Conservation (phyloP, 2,113 vertebrate species). For the Oostethus manadensis region DNA sequence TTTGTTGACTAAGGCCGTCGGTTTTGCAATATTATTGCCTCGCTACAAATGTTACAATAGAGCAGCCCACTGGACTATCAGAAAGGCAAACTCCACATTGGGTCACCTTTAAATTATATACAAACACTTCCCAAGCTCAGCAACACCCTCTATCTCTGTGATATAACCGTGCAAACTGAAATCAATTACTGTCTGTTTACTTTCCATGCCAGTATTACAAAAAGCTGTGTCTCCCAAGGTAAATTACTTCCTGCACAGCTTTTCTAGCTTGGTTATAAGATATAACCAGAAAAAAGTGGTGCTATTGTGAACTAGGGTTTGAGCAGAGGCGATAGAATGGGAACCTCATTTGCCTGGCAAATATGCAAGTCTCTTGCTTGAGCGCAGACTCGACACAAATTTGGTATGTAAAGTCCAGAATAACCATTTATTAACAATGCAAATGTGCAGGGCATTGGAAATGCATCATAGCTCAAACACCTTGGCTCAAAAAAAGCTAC, state of each 20-base stretch:
- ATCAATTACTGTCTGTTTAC: too few species aligned
- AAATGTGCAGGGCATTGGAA: constrained; percentile 36
- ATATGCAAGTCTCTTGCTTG: constrained; percentile 32
- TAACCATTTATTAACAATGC: constrained; percentile 34
- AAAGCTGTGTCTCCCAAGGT: too few species aligned
- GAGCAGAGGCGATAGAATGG: constrained; percentile 22
- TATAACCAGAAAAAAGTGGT: neutral
- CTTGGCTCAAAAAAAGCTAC: neutral
- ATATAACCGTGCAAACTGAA: too few species aligned
- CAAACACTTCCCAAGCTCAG: too few species aligned
- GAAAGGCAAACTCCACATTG: too few species aligned
- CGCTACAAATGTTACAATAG: too few species aligned
- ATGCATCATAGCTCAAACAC: neutral
- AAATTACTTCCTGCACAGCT: neutral
- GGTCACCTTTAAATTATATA: too few species aligned
- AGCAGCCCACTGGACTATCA: too few species aligned
- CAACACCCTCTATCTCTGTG: too few species aligned
- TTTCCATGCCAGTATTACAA: too few species aligned
- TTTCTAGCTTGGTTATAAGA: neutral
- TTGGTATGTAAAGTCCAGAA: constrained; percentile 31
- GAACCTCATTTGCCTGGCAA: constrained; percentile 67
- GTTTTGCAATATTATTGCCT: neutral
- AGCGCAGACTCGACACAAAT: constrained; percentile 2
- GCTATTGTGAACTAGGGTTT: neutral
- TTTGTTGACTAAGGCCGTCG: neutral